Base-by-base conservation (phyloP, 2,888 invertebrate genomes). In the Pecten maximus region DNA sequence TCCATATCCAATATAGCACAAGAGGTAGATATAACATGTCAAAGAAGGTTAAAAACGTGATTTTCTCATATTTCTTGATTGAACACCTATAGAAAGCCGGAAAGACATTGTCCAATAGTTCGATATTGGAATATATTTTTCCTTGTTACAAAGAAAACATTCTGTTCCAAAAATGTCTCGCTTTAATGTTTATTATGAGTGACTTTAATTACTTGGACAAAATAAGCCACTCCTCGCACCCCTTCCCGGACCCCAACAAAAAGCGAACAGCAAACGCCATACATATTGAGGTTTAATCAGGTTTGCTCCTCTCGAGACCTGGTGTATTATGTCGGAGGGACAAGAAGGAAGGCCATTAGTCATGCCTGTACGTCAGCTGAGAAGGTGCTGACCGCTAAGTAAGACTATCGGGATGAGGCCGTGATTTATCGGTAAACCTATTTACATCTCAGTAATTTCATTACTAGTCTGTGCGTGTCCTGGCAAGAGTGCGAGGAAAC, bases 311-410 rank as follows among this genome's bases (percentile, higher is more conserved):
- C 35, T 74, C 12, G 74, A 74, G 74, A 54, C 54, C n/a, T n/a
- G 54, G 35, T 74, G 74, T 74, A 74, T 74, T 74, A 74, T 12
- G 35, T 74, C 35, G 74, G 35, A 15, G 35, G 35, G 23, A 44
- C 44, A 44, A 44, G 44, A 44, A 44, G 44, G n/a, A n/a, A 23
- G n/a, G 23, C n/a, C 23, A 28, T 28, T 23, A 74, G 28, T 35
- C 74, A 74, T 28, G 74, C 10, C 35, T 8, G 6, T 28, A 28
- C 74, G 74, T 35, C 74, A 74, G 74, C 10, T 35, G 74, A 10
- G 74, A 74, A 74, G 74, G 74, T 74, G 74, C 74, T 35, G 74
- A 74, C 74, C 74, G 74, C 35, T 74, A 74, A 74, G 74, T 74
- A 74, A 74, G 74, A 74, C 74, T 74, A 60, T 60, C 60, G 60